Base-by-base conservation (phyloP, 2,113 vertebrate genomes). In the Aepyceros melampus region DNA sequence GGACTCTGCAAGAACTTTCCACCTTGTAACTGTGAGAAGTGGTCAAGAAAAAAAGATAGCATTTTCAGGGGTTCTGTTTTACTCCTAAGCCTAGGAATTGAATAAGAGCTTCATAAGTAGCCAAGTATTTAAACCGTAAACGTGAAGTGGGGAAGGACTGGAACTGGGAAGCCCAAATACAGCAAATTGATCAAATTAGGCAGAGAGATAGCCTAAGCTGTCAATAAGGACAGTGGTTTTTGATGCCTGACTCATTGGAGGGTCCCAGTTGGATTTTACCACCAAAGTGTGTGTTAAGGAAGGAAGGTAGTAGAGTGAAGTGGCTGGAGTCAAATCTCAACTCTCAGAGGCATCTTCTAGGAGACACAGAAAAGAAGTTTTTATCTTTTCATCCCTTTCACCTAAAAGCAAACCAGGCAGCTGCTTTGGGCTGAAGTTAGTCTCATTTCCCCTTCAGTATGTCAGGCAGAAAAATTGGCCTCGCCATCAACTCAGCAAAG, bases 251-350 rank as follows among this genome's bases (percentile, higher is more conserved):
- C 98, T 99, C 99, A 2, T 99, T 99, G 86, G 99, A 99, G 95
- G 99, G 99, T 99, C 99, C 99, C 99, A 99, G 98, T 98, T 99
- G 99, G 98, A 99, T 99, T 98, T 99, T 99, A 99, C 99, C 99
- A 99, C 99, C 99, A 99, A 91, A 96, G 97, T 67, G 60, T 16
- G 31, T 83, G 99, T 99, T 99, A 99, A 99, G 99, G 97, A 99
- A 99, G 99, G 97, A 99, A 92, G 83, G 31, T 90, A 88, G 86
- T 56, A 78, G 27, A 92, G 47, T 87, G 33, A 94, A 29, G 45
- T 89, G 49, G 23, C 56, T 83, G 15, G n/a, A 87, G 56, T 89
- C 11, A 90, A 87, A 81, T 87, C 25, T 94, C 13, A n/a, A 71
- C 76, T 85, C 13, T 47, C 7, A 45, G 36, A 40, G n/a, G n/a